Evolutionary conservation across 2,797 vertebrate genomes (phyloP).

Genomic region (Pteropus rufus): DNA sequence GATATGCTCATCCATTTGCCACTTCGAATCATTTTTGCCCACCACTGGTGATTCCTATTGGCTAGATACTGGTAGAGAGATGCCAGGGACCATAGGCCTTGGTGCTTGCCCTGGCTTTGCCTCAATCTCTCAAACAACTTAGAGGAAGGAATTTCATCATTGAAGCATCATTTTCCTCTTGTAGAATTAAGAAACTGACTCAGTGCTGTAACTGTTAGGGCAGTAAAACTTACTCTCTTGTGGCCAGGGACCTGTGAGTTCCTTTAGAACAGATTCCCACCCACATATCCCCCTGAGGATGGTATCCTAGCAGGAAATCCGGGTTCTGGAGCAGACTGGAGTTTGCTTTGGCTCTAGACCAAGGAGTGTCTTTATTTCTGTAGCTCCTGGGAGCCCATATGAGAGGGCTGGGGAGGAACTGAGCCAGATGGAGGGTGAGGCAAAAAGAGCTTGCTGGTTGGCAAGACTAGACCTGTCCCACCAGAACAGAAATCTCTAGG

Average conservation of each 20-base stretch:
- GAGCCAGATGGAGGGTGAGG: too few relatives aligned
- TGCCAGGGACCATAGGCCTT: too few relatives aligned
- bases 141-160: not conserved
- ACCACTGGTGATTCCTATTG: not conserved
- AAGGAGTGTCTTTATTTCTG: not conserved
- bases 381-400: not conserved
- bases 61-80: not conserved
- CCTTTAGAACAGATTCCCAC: not conserved
- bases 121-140: not conserved
- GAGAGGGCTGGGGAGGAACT: not conserved
- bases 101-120: not conserved
- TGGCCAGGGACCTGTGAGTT: not conserved
- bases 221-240: not conserved
- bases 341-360: slow-evolving; percentile 7
- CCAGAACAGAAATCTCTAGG: not conserved
- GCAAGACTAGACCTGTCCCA: not conserved
- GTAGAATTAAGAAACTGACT: not conserved
- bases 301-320: not conserved
- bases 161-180: not conserved
- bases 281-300: not conserved
- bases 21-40: not conserved
- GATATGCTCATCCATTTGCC: not conserved
- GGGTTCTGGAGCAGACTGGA: not conserved
- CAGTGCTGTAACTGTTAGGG: not conserved
- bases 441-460: not conserved